Evolutionary conservation across 2,797 vertebrate genomes (phyloP).

Genomic region (Neosilurus mollespiculum): DNA sequence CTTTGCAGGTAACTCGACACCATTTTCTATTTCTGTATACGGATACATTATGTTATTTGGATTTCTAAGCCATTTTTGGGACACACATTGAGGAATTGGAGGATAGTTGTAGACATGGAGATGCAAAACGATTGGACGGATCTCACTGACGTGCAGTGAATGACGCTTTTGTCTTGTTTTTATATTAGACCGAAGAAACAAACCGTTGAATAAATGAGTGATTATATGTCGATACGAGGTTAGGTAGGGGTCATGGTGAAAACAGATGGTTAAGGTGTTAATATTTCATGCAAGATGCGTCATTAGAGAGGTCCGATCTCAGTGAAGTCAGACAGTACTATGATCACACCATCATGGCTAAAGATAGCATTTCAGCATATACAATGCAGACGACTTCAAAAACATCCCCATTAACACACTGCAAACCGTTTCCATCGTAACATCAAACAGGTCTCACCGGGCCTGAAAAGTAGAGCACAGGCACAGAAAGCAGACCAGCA

Average conservation of each 20-base stretch:
- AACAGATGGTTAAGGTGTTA: slow-evolving; percentile 24
- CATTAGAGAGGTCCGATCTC: slow-evolving; percentile 20
- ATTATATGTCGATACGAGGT: neutral
- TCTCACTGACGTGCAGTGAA: neutral
- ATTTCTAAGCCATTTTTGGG: slow-evolving; percentile 35
- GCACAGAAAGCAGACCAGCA: slow-evolving; percentile 12
- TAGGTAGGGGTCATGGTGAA: slow-evolving; percentile 21
- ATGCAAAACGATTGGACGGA: slow-evolving; percentile 7
- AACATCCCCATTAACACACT: neutral
- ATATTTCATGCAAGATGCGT: slow-evolving; percentile 45
- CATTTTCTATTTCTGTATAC: slow-evolving; percentile 29
- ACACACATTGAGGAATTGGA: slow-evolving; percentile 31
- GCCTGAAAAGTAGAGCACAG: slow-evolving; percentile 14
- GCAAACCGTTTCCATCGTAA: neutral
- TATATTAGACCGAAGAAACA: neutral
- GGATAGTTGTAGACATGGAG: slow-evolving; percentile 43
- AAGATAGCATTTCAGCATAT: slow-evolving; percentile 12
- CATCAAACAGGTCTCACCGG: neutral
- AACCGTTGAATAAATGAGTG: neutral
- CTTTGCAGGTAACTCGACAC: slow-evolving; percentile 33
- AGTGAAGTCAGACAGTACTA: slow-evolving; percentile 11
- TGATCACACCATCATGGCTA: neutral
- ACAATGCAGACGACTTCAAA: neutral
- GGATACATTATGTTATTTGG: slow-evolving; percentile 2
- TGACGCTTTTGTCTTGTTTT: neutral